phyloP scores from a whole-genome alignment of 2,113 vertebrate species.

The Gambusia holbrooki region DNA sequence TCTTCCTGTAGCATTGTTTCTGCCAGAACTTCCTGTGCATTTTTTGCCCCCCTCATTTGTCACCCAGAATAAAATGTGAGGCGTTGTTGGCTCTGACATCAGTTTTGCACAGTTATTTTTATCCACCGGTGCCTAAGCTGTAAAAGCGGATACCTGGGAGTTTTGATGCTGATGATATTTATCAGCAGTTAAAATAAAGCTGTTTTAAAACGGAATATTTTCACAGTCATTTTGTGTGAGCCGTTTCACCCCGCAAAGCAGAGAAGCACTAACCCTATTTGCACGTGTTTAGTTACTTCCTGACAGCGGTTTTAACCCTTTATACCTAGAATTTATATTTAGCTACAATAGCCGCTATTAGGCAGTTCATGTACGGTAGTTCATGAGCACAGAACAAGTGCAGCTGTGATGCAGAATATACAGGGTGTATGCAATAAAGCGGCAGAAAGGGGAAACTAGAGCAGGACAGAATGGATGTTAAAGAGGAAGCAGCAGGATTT shows the following conservation, averaged over 20 bases:
- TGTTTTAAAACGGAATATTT: neutral
- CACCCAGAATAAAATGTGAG: slow-evolving; percentile 21
- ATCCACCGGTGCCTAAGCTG: neutral
- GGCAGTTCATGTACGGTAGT: neutral
- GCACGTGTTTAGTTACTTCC: neutral
- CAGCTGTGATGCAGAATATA: neutral
- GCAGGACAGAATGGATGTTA: slow-evolving; percentile 15
- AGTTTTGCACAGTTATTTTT: slow-evolving; percentile 2
- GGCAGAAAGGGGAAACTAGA: slow-evolving; percentile 40
- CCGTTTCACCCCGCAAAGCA: neutral
- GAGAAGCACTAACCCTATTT: neutral
- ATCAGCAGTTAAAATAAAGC: neutral
- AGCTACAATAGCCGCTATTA: slow-evolving; percentile 12
- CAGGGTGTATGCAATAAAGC: neutral
- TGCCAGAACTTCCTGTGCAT: slow-evolving; percentile 37
- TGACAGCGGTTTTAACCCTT: neutral
- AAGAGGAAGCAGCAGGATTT: slow-evolving; percentile 37
- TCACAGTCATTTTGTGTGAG: neutral
- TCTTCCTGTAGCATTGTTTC: slow-evolving; percentile 58
- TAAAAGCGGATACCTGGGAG: neutral
- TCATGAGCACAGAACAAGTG: neutral
- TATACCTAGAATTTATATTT: neutral
- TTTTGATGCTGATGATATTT: neutral
- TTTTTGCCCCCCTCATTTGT: slow-evolving; percentile 29
- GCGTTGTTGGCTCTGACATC: slow-evolving; percentile 35